Percentiles rank a stretch among this genome's conserved stretches.
These are phyloP conservation scores for Harpagoxenus sublaevis DNA, from an alignment of 2,888 invertebrate species.

Conservation along the genomic window DNA sequence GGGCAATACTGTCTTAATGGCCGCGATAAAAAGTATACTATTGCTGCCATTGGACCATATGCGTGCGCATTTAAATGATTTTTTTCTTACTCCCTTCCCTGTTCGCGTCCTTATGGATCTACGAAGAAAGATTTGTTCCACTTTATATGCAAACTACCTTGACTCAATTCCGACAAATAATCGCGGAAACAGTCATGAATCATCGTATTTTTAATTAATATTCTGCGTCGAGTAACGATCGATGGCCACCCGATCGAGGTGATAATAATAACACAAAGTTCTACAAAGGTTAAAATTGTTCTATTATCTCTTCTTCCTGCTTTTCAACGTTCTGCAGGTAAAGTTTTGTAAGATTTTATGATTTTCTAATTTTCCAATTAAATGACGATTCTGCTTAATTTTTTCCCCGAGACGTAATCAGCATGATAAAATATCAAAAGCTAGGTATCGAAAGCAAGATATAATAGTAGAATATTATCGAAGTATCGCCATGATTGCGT, in stretches of 20 bases:
- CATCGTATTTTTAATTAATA: slow-evolving; percentile 19
- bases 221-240: background rate
- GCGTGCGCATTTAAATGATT: slow-evolving; percentile 26
- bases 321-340: background rate
- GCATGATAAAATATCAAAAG: background rate
- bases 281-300: background rate
- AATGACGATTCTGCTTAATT: background rate
- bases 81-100: background rate
- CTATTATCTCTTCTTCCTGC: background rate
- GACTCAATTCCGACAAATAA: slow-evolving; percentile 31
- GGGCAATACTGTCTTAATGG: slow-evolving; percentile 24
- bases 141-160: slow-evolving; percentile 22
- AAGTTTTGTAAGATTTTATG: background rate
- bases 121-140: slow-evolving; percentile 33
- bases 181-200: slow-evolving; percentile 22
- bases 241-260: background rate
- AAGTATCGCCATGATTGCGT: background rate
- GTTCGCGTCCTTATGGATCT: slow-evolving; percentile 1
- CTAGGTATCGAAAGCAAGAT: background rate
- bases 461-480: background rate
- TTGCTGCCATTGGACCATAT: slow-evolving; percentile 24
- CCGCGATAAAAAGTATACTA: slow-evolving; percentile 36
- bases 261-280: background rate
- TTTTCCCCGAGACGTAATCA: background rate
- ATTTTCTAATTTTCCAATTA: background rate